These are phyloP conservation scores for Scalopus aquaticus DNA, from an alignment of 2,113 vertebrate genomes.

Conservation along the genomic window DNA sequence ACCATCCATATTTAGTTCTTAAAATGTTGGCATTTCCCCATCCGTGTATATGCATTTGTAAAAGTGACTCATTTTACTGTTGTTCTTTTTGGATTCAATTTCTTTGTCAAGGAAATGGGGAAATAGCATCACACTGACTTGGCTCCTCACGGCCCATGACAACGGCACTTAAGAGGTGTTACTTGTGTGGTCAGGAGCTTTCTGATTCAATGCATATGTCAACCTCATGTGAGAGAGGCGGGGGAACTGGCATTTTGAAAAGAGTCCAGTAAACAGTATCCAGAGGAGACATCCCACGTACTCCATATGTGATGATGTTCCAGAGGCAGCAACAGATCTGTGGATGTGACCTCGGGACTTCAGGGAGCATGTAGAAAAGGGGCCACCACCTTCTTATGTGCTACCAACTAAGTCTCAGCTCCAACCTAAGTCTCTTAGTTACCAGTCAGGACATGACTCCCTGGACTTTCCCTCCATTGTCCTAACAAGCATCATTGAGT, in stretches of 20 bases:
- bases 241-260: neutral
- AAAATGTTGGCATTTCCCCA: neutral
- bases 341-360: neutral
- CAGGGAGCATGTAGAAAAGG: neutral
- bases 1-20: neutral
- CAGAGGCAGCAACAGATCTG: neutral
- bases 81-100: neutral
- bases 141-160: rapidly evolving
- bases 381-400: neutral
- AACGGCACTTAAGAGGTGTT: rapidly evolving
- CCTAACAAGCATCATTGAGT: neutral
- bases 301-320: neutral
- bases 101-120: neutral
- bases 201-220: neutral
- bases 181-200: no score
- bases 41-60: neutral
- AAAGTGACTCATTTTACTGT: neutral
- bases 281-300: neutral
- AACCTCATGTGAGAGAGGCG: neutral
- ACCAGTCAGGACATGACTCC: neutral
- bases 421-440: neutral
- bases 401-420: neutral
- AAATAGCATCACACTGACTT: neutral
- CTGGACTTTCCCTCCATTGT: neutral
- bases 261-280: rapidly evolving